Conservation (phyloP, 2,888 invertebrate genomes). For the Temnothorax unifasciatus region DNA sequence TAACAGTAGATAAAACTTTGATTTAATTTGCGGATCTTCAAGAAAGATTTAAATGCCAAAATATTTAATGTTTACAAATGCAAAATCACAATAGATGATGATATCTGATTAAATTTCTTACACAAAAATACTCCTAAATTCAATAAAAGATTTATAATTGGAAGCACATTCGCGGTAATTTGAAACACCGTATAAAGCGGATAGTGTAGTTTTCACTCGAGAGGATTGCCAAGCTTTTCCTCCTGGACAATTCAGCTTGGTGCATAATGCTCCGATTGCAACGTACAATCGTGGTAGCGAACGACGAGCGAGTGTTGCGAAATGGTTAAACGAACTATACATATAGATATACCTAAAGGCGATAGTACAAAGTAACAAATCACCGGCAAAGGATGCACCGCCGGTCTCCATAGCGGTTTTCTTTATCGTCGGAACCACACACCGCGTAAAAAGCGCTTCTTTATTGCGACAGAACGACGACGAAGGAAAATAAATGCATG, state of each 20-base stretch:
- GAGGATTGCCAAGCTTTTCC: constrained; percentile 70
- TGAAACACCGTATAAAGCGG: constrained; percentile 44
- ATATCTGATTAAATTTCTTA: neutral
- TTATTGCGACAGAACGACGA: constrained; percentile 27
- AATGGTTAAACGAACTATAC: constrained; percentile 69
- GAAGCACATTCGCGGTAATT: neutral
- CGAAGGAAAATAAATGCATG: constrained; percentile 2
- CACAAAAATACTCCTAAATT: neutral
- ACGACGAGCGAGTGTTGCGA: constrained; percentile 64
- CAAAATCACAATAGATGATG: neutral
- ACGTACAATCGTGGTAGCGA: constrained; percentile 34
- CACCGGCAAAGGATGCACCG: constrained; percentile 40
- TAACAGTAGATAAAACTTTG: neutral
- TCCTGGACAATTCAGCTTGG: constrained; percentile 65
- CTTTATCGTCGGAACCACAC: constrained; percentile 55
- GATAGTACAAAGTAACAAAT: constrained; percentile 65
- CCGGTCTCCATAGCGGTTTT: constrained; percentile 51
- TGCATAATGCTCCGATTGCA: constrained; percentile 65
- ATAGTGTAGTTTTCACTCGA: constrained; percentile 45
- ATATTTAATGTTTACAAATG: neutral
- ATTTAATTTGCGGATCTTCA: neutral
- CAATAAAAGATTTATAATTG: neutral
- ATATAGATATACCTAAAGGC: constrained; percentile 60
- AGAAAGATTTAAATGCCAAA: neutral
- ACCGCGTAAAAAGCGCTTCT: constrained; percentile 38